Evolutionary conservation across 2,888 invertebrate species (phyloP).

Genomic region (Hydropsyche betteni): DNA sequence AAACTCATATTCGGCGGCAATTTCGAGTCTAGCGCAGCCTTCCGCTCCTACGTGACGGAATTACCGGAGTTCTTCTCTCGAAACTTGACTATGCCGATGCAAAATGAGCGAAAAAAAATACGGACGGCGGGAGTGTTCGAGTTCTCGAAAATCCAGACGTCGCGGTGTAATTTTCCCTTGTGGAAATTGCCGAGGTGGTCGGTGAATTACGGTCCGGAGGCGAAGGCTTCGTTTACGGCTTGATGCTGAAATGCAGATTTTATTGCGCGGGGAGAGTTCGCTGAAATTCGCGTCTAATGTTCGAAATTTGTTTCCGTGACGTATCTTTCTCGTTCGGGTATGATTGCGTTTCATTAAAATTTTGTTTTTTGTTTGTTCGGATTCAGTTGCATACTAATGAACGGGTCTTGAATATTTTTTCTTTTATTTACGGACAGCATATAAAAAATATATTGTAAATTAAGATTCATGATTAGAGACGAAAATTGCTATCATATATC

Average conservation of each 20-base stretch:
- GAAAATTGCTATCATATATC: too few relatives aligned
- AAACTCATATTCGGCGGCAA: constrained; percentile 6
- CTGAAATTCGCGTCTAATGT: not conserved
- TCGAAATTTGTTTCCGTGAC: too few relatives aligned
- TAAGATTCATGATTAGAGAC: too few relatives aligned
- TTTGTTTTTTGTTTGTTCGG: too few relatives aligned
- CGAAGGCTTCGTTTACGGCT: constrained; percentile 10
- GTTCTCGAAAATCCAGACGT: not conserved
- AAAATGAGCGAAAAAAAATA: too few relatives aligned
- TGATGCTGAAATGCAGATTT: constrained; percentile 24
- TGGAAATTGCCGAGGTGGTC: not conserved
- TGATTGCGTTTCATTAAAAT: too few relatives aligned
- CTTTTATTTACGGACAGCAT: too few relatives aligned
- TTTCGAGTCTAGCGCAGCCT: too few relatives aligned
- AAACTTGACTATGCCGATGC: not conserved
- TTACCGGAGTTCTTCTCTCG: constrained; percentile 37
- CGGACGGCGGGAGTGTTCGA: not conserved
- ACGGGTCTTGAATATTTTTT: too few relatives aligned
- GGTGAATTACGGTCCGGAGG: constrained; percentile 12
- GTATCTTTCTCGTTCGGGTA: too few relatives aligned
- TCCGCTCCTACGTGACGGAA: constrained; percentile 48
- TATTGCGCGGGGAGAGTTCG: not conserved
- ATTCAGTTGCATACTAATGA: too few relatives aligned
- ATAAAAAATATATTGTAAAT: too few relatives aligned
- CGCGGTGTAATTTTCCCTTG: constrained; percentile 7